Conservation (phyloP, 1,140 invertebrate genomes). For the fruit fly (Drosophila melanogaster) region Release_6_plus_ISO1_MT NT_037436.4:17069501-17070000, state of each 20-base stretch:
- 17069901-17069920: slow-evolving; percentile 20
- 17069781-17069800: slow-evolving; percentile 30
- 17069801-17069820: slow-evolving; percentile 14
- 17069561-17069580: neutral
- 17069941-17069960: slow-evolving; percentile 27
- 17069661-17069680: slow-evolving; percentile 21
- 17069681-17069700: slow-evolving; percentile 46
- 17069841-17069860: slow-evolving; percentile 25
- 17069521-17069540: slow-evolving; percentile 41
- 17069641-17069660: slow-evolving; percentile 41
- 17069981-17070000: slow-evolving; percentile 19
- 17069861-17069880: slow-evolving; percentile 43
- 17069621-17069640: slow-evolving; percentile 48
- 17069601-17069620: slow-evolving; percentile 46
- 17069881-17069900: slow-evolving; percentile 22
- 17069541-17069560: slow-evolving; percentile 51
- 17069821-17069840: slow-evolving; percentile 1
- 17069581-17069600: slow-evolving; percentile 20
- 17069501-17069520: slow-evolving; percentile 51
- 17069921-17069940: slow-evolving; percentile 27
- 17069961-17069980: slow-evolving; percentile 17
- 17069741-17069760: neutral
- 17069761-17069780: neutral
- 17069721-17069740: slow-evolving; percentile 38
- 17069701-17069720: slow-evolving; percentile 37